phyloP scores from a whole-genome alignment of 2,113 vertebrate species.

The Butastur rufipennis region DNA sequence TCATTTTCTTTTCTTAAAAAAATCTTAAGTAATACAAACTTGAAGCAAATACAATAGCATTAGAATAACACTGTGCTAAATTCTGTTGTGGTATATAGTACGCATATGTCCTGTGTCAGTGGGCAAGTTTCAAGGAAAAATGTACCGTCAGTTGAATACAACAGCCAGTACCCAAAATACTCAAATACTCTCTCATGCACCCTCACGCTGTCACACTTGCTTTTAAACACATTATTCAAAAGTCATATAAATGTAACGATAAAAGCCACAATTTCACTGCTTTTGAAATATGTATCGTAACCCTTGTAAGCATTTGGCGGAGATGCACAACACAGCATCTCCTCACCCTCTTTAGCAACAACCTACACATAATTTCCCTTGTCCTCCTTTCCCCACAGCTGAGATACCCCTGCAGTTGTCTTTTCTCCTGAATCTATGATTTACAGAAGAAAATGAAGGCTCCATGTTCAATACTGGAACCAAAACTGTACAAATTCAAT shows the following conservation, averaged over 20 bases:
- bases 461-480: not conserved
- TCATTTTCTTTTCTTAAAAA: not conserved
- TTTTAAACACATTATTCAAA: not conserved
- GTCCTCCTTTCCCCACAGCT: not conserved
- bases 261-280: not conserved
- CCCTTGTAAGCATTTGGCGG: not conserved
- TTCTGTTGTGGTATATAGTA: not conserved
- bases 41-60: not conserved
- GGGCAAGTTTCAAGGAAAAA: not conserved
- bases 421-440: not conserved
- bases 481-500: not conserved
- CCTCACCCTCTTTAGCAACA: rapidly evolving
- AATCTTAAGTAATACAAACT: not conserved
- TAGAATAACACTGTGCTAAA: not conserved
- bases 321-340: rapidly evolving
- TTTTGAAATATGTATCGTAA: not conserved
- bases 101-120: not conserved
- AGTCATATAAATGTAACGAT: not conserved
- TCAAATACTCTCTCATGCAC: not conserved
- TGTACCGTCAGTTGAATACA: rapidly evolving
- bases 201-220: not conserved
- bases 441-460: not conserved
- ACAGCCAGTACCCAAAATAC: not conserved
- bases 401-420: not conserved
- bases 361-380: not conserved